Base-by-base conservation (phyloP, 2,888 invertebrate genomes). In the Mactromeris polynyma region DNA sequence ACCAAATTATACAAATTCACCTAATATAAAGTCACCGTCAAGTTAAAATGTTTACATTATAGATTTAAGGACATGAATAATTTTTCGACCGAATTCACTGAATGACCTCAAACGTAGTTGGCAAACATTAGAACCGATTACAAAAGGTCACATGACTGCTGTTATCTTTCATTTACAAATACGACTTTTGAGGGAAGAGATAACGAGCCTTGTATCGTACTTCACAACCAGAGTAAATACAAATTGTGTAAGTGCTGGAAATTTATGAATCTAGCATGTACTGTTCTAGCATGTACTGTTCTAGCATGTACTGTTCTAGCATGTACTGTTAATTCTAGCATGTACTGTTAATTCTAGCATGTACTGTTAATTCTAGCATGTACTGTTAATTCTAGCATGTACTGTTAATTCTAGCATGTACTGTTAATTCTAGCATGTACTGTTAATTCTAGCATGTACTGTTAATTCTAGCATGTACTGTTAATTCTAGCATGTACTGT, bases 1-100 rank as follows among this genome's bases (percentile, higher is more conserved):
- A 36, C 17, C 17, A 33, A n/a, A 38, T 36, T n/a, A 21, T 36
- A 21, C 19, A 38, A 77, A 26, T 77, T 73, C 38, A 33, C 77
- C n/a, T 64, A 64, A 64, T 26, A 64, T 58, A 82, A 33, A 64
- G 4, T 26, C 58, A 64, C n/a, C n/a, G 58, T 26, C n/a, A 17
- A 26, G 58, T 64, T n/a, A 64, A 64, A n/a, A 42, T 85, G 42
- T 85, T 85, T 85, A 85, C 81, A 69, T 81, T 69, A n/a, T 33
- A 42, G 69, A 64, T 78, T 85, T 80, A n/a, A 86, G 86, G 81
- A 81, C 86, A 81, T 2, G 26, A 38, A 64, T 38, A 54, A 73
- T 31, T 6, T 46, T 83, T 31, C 73, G 73, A 73, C 83, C 73
- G 73, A 73, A 78, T 84, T 78, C 78, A 84, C 84, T 38, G 73